Evolutionary conservation across 2,888 invertebrate genomes (phyloP).

Genomic region (Meiosimyza decipiens): DNA sequence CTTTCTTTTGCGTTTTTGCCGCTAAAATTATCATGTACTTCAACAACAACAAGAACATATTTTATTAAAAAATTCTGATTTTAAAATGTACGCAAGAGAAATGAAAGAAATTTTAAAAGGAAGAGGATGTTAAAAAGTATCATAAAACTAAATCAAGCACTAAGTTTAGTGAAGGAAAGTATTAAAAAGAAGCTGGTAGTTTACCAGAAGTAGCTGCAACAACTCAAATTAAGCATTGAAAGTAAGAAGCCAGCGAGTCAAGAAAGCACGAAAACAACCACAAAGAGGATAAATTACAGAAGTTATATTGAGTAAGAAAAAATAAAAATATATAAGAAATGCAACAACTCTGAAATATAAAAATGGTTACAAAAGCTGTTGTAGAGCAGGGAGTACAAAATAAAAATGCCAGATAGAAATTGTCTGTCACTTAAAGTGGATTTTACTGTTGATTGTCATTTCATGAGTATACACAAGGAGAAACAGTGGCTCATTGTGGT

Average conservation of each 20-base stretch:
- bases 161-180: not conserved
- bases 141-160: constrained; percentile 7
- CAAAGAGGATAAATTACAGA: not conserved
- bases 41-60: not conserved
- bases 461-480: no score
- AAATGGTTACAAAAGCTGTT: no score
- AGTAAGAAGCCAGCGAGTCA: not conserved
- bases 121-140: not conserved
- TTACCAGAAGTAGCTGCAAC: not conserved
- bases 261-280: not conserved
- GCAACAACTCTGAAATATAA: no score
- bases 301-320: no score
- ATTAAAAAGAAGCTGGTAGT: not conserved
- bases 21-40: not conserved
- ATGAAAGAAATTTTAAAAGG: not conserved
- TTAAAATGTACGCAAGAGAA: not conserved
- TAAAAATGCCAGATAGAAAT: no score
- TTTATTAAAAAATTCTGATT: not conserved
- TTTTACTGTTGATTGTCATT: no score
- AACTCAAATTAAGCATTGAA: constrained; percentile 10
- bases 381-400: no score
- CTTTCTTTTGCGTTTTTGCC: no score
- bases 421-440: no score
- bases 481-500: no score
- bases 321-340: no score